Conservation (phyloP, 2,113 vertebrate species). For the Lontra canadensis region DNA sequence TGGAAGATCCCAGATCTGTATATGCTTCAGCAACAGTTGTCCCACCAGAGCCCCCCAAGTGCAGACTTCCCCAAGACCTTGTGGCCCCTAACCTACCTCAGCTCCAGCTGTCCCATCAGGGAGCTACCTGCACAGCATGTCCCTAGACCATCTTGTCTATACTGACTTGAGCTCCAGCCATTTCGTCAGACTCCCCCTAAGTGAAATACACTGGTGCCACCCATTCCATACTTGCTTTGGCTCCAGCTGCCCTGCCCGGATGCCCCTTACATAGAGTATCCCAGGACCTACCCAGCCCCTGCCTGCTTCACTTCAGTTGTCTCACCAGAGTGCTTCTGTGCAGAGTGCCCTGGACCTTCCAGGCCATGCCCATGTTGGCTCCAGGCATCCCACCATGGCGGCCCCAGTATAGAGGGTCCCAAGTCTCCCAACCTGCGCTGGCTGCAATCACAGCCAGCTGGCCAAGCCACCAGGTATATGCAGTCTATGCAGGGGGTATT, state of each 20-base stretch:
- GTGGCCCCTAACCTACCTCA: too few relatives aligned
- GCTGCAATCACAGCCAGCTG: not conserved
- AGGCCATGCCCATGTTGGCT: not conserved
- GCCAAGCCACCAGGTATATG: not conserved
- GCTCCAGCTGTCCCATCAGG: too few relatives aligned
- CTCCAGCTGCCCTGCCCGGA: not conserved
- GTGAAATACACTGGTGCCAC: too few relatives aligned
- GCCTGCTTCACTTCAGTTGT: not conserved
- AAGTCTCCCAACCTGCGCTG: not conserved
- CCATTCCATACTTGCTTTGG: not conserved
- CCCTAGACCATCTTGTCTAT: not conserved
- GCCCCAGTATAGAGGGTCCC: not conserved
- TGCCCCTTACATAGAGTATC: not conserved
- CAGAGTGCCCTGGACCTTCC: not conserved
- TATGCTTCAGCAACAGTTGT: too few relatives aligned
- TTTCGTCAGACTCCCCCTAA: not conserved
- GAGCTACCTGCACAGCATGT: too few relatives aligned
- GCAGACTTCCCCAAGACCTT: too few relatives aligned
- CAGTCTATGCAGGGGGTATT: not conserved
- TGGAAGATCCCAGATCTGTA: not conserved
- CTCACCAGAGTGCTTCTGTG: not conserved
- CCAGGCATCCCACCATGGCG: not conserved
- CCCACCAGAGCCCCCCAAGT: too few relatives aligned
- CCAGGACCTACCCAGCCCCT: not conserved
- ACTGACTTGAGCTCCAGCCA: not conserved